phyloP scores from a whole-genome alignment of 2,113 vertebrate species.

The Emydocephalus ijimae region DNA sequence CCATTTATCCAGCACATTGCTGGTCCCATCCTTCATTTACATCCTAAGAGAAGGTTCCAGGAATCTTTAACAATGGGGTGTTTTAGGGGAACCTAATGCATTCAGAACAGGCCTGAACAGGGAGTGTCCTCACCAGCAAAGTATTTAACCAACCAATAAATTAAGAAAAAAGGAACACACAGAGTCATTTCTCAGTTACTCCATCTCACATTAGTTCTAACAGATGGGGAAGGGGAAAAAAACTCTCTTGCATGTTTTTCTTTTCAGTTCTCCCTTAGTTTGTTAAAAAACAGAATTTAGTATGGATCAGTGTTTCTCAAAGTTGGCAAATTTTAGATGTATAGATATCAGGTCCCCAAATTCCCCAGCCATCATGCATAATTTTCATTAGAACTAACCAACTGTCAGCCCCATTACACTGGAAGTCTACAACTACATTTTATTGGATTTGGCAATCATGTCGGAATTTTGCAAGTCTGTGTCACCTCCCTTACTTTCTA shows the following conservation, averaged over 20 bases:
- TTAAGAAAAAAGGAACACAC: not conserved
- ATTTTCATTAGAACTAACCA: not conserved
- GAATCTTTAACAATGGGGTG: not conserved
- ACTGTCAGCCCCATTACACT: not conserved
- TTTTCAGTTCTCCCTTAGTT: not conserved
- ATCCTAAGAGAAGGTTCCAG: not conserved
- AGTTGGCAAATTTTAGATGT: not conserved
- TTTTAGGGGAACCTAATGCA: not conserved
- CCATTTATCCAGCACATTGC: not conserved
- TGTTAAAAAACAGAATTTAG: not conserved
- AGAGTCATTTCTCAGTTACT: not conserved
- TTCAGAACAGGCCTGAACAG: not conserved
- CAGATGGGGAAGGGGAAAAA: not conserved
- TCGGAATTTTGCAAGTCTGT: not conserved
- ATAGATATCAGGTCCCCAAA: not conserved
- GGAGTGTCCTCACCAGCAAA: not conserved
- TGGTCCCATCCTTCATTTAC: not conserved
- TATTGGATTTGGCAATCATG: not conserved
- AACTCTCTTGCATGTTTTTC: not conserved
- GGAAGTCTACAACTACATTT: not conserved
- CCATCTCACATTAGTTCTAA: not conserved
- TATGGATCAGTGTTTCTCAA: not conserved
- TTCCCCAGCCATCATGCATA: not conserved
- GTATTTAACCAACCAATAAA: not conserved
- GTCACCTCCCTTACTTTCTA: not conserved